Base-by-base conservation (phyloP, 1,140 invertebrate species). In the Drosophila baimaii region DNA sequence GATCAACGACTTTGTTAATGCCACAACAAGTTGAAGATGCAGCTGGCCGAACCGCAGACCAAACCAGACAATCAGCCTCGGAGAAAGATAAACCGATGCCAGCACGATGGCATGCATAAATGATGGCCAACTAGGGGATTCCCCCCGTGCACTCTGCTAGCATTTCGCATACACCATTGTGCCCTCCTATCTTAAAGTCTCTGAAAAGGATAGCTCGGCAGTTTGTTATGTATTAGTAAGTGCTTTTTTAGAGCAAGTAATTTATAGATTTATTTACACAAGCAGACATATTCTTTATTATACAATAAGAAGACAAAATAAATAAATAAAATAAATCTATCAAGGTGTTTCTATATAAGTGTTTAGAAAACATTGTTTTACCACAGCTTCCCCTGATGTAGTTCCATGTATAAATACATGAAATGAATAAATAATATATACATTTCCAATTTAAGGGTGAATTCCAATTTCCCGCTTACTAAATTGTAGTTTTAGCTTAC, bases 1-100 rank as follows among this genome's bases (percentile, higher is more conserved):
- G 83, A 88, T 88, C 83, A 88, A 88, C 84, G 84, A 88, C 77
- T 88, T 80, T 74, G 84, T 88, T 89, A 89, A 88, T 88, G 80
- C 75, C 84, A 73, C 80, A 80, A 74, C 73, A 89, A 83, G 69
- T 80, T 58, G 69, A 74, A 84, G 80, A 84, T 83, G 72, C 79
- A 86, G 68, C 62, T 86, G 75, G 66, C 12, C 35, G 17, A 81
- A 64, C 56, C 57, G 71, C 69, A 65, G 31, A 68, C 54, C 54
- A 74, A 49, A 10, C 70, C 72, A 64, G 58, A 66, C 61, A 64
- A 59, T 29, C 56, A 25, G 72, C 35, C 35, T 59, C 31, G 65
- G 54, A 72, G 66, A 65, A 76, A 72, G 82, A 88, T 86, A 79
- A 79, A 82, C 79, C 56, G 77, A 70, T 62, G 54, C 56, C 64